Conservation (phyloP, 2,888 invertebrate species). For the Plagodis pulveraria region DNA sequence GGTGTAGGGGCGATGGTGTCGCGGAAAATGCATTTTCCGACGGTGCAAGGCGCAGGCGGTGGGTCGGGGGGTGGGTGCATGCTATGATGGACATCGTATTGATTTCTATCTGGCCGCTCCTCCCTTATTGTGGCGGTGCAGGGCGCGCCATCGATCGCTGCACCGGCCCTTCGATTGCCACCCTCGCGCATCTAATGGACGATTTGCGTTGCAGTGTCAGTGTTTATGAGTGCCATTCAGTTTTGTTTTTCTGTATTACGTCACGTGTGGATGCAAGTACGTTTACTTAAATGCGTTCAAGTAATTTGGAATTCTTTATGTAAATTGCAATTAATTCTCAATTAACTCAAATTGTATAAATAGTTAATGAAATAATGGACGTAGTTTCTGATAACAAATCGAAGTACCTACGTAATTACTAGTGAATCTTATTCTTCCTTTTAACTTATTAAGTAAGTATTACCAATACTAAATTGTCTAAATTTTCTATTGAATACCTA, state of each 20-base stretch:
- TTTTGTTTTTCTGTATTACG: slow-evolving; percentile 48
- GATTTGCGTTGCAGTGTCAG: slow-evolving; percentile 51
- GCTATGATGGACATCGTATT: slow-evolving; percentile 86
- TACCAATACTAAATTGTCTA: too few species aligned
- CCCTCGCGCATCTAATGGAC: slow-evolving; percentile 62
- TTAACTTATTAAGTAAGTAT: neutral
- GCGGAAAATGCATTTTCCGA: slow-evolving; percentile 79
- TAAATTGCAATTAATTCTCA: slow-evolving; percentile 29
- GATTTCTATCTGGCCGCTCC: slow-evolving; percentile 85
- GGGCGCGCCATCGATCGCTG: slow-evolving; percentile 81
- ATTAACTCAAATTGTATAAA: slow-evolving; percentile 23
- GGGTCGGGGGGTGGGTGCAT: slow-evolving; percentile 87
- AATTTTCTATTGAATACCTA: too few species aligned
- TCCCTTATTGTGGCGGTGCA: slow-evolving; percentile 81
- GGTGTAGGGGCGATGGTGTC: slow-evolving; percentile 62
- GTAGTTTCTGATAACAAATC: slow-evolving; percentile 9
- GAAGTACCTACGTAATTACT: slow-evolving; percentile 5
- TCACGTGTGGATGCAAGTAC: slow-evolving; percentile 66
- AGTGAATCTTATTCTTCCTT: slow-evolving; percentile 1
- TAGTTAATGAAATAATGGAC: slow-evolving; percentile 20
- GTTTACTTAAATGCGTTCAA: slow-evolving; percentile 39
- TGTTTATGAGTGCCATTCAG: slow-evolving; percentile 54
- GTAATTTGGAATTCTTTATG: slow-evolving; percentile 31
- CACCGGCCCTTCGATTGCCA: slow-evolving; percentile 70
- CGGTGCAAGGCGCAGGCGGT: slow-evolving; percentile 80